Conservation (phyloP, 2,888 invertebrate species). For the Lissocephala sabroskyi region DNA sequence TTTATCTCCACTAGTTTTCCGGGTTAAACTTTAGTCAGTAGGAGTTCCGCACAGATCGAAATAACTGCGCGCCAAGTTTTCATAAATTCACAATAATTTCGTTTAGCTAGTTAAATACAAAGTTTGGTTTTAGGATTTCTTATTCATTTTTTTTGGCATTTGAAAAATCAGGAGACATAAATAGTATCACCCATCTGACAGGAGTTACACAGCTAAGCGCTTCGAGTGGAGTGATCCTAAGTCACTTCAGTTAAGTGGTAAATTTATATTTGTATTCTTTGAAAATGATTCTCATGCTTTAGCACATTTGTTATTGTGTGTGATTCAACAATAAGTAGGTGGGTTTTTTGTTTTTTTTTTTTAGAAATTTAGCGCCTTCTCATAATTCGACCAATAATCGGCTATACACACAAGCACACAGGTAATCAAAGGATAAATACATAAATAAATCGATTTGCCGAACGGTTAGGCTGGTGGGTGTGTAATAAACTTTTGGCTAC, state of each 20-base stretch:
- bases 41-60: too few species aligned
- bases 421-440: conserved; percentile 7
- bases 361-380: conserved; percentile 51
- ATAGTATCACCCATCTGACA: conserved; percentile 72
- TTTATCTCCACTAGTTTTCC: too few species aligned
- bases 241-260: conserved; percentile 7
- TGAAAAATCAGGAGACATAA: conserved; percentile 41
- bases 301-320: conserved; percentile 42
- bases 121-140: too few species aligned
- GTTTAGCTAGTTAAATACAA: too few species aligned
- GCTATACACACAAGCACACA: not conserved
- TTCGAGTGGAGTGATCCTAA: conserved; percentile 17
- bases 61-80: too few species aligned
- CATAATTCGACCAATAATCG: conserved; percentile 1
- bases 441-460: conserved; percentile 12
- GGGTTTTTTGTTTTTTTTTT: conserved; percentile 30
- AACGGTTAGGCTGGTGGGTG: too few species aligned
- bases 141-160: not conserved
- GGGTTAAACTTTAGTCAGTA: too few species aligned
- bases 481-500: not conserved
- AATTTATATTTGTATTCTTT: conserved; percentile 8
- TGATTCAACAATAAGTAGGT: conserved; percentile 41
- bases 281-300: conserved; percentile 19
- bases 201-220: conserved; percentile 68
- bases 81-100: too few species aligned